Evolutionary conservation across 1,140 invertebrate species (phyloP).

Genomic region (Polypedilum vanderplanki): DNA sequence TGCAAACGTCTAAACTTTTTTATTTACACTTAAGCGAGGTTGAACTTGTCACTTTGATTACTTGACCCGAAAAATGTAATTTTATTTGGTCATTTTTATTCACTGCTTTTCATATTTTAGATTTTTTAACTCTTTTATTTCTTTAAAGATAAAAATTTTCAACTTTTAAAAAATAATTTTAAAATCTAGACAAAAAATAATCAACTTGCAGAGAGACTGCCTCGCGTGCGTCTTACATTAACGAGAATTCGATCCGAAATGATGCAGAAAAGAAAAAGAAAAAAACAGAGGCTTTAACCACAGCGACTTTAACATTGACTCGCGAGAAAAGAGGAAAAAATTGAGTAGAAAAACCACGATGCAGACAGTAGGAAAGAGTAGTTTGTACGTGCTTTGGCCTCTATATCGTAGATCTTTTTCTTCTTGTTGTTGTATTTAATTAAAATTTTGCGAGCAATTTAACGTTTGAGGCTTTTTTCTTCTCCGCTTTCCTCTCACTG

Average conservation of each 20-base stretch:
- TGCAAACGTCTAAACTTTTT: background rate
- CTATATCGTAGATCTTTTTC: background rate
- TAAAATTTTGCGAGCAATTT: constrained; percentile 19
- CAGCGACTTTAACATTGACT: background rate
- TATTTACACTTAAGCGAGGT: background rate
- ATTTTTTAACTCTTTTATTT: background rate
- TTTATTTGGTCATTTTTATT: background rate
- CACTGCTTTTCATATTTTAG: background rate
- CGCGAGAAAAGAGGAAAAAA: constrained; percentile 1
- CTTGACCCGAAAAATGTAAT: no score
- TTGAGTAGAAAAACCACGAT: background rate
- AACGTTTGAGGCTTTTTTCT: constrained; percentile 9
- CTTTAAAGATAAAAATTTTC: no score
- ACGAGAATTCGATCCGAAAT: constrained; percentile 27
- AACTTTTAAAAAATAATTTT: no score
- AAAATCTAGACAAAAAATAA: no score
- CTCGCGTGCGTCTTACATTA: background rate
- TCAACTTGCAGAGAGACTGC: no score
- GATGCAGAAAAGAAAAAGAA: constrained; percentile 16
- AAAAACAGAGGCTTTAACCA: background rate
- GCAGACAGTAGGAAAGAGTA: background rate
- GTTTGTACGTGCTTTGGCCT: background rate
- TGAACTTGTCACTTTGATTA: background rate
- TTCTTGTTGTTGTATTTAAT: constrained; percentile 5
- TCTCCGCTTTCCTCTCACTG: background rate